These are phyloP conservation scores for Automeris io DNA, from an alignment of 2,888 invertebrate species.

Conservation along the genomic window DNA sequence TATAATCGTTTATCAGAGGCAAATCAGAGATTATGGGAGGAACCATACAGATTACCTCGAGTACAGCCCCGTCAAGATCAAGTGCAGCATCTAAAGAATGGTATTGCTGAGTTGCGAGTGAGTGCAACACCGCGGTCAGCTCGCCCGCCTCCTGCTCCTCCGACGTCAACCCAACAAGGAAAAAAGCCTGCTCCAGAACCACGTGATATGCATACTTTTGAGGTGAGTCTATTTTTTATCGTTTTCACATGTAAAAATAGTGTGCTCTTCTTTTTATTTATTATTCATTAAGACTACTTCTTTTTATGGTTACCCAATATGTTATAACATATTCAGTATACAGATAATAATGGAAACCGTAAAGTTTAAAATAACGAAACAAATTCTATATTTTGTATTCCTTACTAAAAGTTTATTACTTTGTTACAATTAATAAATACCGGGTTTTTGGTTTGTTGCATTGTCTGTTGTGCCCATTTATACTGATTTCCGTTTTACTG, in stretches of 20 bases:
- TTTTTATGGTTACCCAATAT: no score
- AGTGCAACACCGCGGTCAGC: slow-evolving; percentile 59
- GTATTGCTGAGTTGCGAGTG: slow-evolving; percentile 62
- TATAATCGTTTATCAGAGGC: slow-evolving; percentile 49
- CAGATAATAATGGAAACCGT: no score
- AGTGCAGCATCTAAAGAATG: slow-evolving; percentile 57
- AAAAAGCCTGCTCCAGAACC: slow-evolving; percentile 65
- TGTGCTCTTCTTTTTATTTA: not conserved
- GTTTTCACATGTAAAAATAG: not conserved
- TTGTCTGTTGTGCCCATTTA: no score
- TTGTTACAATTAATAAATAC: no score
- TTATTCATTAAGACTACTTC: not conserved
- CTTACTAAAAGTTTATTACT: no score
- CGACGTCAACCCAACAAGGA: slow-evolving; percentile 27
- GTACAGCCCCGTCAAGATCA: slow-evolving; percentile 59
- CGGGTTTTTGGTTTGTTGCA: no score
- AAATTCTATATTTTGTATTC: no score
- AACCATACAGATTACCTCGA: slow-evolving; percentile 61
- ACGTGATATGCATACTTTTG: slow-evolving; percentile 60
- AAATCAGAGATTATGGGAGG: slow-evolving; percentile 59
- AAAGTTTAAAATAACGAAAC: no score
- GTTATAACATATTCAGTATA: no score
- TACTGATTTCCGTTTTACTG: not conserved
- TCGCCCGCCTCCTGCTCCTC: slow-evolving; percentile 58
- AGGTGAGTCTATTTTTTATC: slow-evolving; percentile 33